Conservation (phyloP, 2,797 vertebrate species). For the Neoniphon sammara region DNA sequence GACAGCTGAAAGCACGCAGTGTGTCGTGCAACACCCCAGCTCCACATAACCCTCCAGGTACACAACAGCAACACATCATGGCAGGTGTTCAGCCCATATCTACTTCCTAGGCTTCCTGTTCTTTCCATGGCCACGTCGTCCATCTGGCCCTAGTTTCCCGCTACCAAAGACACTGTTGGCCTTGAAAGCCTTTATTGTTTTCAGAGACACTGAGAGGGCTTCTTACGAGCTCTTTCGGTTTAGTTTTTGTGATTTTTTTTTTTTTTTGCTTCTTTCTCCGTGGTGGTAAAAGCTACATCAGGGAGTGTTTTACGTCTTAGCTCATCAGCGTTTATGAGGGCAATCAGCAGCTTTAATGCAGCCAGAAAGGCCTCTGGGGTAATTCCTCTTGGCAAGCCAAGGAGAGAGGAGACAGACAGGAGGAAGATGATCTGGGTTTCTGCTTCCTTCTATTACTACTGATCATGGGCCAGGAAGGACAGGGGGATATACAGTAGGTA, state of each 20-base stretch:
- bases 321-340: conserved; percentile 67
- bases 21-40: not conserved
- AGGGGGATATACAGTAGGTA: not conserved
- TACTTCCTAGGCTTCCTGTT: conserved; percentile 5
- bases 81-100: conserved; percentile 10
- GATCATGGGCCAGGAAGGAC: not conserved
- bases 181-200: conserved; percentile 36
- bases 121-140: conserved; percentile 6
- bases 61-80: not conserved
- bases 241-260: conserved; percentile 8
- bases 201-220: conserved; percentile 4
- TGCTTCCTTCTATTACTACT: conserved; percentile 11
- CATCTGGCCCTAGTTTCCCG: conserved; percentile 26
- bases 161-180: conserved; percentile 26
- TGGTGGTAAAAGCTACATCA: conserved; percentile 8
- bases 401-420: conserved; percentile 20
- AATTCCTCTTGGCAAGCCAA: conserved; percentile 43
- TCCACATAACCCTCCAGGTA: not conserved
- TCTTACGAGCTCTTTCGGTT: not conserved
- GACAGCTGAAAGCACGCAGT: not conserved
- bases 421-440: not conserved
- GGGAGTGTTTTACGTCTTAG: conserved; percentile 56
- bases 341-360: conserved; percentile 64
- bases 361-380: conserved; percentile 47
- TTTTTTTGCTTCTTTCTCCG: not conserved